Evolutionary conservation across 2,113 vertebrate species (phyloP), one percentile per base, ranked within the genome.

Genomic region (Callipepla californica): DNA sequence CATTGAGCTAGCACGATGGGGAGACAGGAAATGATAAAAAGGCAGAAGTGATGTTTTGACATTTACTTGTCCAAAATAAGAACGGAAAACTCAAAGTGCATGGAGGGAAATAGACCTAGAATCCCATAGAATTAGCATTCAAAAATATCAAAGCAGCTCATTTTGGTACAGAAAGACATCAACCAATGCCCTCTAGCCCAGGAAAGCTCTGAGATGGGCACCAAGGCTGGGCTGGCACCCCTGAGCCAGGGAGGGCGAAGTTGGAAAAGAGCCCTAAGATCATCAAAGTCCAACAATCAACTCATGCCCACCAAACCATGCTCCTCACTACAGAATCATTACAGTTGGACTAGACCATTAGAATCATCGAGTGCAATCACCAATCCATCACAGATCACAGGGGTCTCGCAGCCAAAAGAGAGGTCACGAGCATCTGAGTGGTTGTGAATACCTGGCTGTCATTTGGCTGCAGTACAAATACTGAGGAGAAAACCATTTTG

Each of bases 1-100:
- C 50, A 14, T 20, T 13, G 23, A 28, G 34, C 26, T 18, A 40
- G 32, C 50, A 42, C 0, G 0, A 7, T 48, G 61, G 0, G 0
- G 42, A 86, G 45, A 42, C n/a, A 13, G 50, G 34, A 85, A 55
- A 55, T 8, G 4, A 58, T 13, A 42, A 65, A 87, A 91, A 42
- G 6, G 42, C 79, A 9, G 8, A 38, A 22, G 40, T 63, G 30
- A 30, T 93, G 82, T 36, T 93, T 59, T 87, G 90, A 91, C 82
- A 59, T 68, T 53, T 77, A 45, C 63, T 47, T 7, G 3, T 93
- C 93, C 67, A 45, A 74, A 38, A 45, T 2, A 40, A 68, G 45
- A 65, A 66, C 20, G 74, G 81, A 66, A 77, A 89, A 70, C 77
- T 73, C 63, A 69, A 90, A 89, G 81, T 57, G 55, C 0, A 0